Base-by-base conservation (phyloP, 2,113 vertebrate genomes). In the Antechinus flavipes region DNA sequence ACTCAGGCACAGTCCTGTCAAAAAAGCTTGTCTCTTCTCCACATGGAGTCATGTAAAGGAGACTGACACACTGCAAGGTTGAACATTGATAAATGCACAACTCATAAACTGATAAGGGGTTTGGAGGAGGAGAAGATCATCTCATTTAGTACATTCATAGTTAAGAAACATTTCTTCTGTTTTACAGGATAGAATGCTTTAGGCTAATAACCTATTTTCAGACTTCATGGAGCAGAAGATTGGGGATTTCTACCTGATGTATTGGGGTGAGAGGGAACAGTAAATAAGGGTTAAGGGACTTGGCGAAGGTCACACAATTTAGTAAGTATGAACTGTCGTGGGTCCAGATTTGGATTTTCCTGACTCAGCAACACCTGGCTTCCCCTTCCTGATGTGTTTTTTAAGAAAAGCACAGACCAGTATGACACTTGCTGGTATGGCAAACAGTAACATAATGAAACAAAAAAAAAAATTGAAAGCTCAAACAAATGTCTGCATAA, bases 401-500 rank as follows among this genome's bases (percentile, higher is more conserved):
- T 95, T 26, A 93, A 47, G 93, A 54, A 97, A 97, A 95, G 90
- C 54, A 26, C 14, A 96, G 93, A 14, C 46, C 95, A 96, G 92
- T 54, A 90, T 95, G 94, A 97, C 93, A 97, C 89, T 95, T 96
- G 61, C 94, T 95, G 95, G 95, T 93, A 2, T 92, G 93, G n/a
- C 91, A 95, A 76, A 91, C 89, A 93, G 68, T 97, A 96, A 97
- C 89, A 95, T 95, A 96, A 35, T 92, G 76, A 95, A 93, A 95
- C 94, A 93, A 93, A 94, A 54, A 93, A 93, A 91, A 47, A 47
- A 47, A 47, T 27, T 95, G 84, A 94, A 96, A 95, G 0, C 10
- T 93, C 49, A 58, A 58, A 53, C 91, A 89, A 76, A 91, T 47
- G 95, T 5, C 47, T 56, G 25, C 25, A 46, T 25, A 35, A 50